Percentiles rank a stretch among this genome's conserved stretches.
Conservation (phyloP, 2,113 vertebrate genomes). For the Perccottus glenii region DNA sequence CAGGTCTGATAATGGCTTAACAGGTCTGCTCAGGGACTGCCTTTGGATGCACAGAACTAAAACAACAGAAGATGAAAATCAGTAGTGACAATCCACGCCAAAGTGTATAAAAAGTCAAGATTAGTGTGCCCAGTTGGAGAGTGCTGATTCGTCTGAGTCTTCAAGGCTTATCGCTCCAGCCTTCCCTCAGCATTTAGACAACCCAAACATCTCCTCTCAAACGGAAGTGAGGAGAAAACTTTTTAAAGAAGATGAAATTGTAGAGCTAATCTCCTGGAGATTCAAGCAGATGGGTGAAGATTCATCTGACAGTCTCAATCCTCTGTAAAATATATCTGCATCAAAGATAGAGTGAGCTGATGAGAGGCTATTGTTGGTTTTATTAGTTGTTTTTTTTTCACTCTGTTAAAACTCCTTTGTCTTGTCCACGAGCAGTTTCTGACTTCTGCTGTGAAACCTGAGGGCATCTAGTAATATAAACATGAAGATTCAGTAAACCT, state of each 20-base stretch:
- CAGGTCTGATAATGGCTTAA: slow-evolving; percentile 56
- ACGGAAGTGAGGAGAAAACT: slow-evolving; percentile 22
- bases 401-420: slow-evolving; percentile 14
- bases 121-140: slow-evolving; percentile 25
- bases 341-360: slow-evolving; percentile 23
- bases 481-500: background rate
- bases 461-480: slow-evolving; percentile 34
- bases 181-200: slow-evolving; percentile 18
- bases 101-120: slow-evolving; percentile 43
- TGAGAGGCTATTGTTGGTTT: slow-evolving; percentile 6
- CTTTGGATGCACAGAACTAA: slow-evolving; percentile 35
- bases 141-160: slow-evolving; percentile 39
- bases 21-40: slow-evolving; percentile 30
- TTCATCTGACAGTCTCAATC: slow-evolving; percentile 9
- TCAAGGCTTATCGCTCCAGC: slow-evolving; percentile 20
- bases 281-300: slow-evolving; percentile 20
- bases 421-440: slow-evolving; percentile 18
- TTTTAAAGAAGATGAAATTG: slow-evolving; percentile 46
- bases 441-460: slow-evolving; percentile 8
- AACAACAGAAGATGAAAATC: slow-evolving; percentile 32
- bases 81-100: slow-evolving; percentile 21
- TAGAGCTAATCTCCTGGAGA: slow-evolving; percentile 17
- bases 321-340: slow-evolving; percentile 6
- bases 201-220: slow-evolving; percentile 43
- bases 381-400: slow-evolving; percentile 18